Conservation (phyloP, 2,888 invertebrate genomes). For the Monochamus alternatus region DNA sequence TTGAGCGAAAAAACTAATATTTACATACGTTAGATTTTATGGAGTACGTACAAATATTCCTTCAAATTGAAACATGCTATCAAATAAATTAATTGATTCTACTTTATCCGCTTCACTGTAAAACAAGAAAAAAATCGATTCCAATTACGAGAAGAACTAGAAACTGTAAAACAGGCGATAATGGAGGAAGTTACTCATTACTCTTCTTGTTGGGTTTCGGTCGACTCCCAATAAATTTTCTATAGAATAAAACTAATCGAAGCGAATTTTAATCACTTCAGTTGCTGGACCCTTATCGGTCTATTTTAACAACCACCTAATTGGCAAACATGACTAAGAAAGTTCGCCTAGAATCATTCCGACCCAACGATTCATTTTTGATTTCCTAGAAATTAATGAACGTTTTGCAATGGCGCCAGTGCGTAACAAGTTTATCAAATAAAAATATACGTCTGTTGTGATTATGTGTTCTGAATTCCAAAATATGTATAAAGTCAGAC, state of each 20-base stretch:
- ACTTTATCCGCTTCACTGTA: no score
- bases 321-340: conserved; percentile 1
- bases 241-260: conserved; percentile 6
- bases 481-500: no score
- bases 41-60: no score
- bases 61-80: no score
- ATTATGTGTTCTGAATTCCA: no score
- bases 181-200: background rate
- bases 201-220: background rate
- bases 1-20: no score
- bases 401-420: no score
- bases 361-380: background rate
- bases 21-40: no score
- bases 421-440: no score
- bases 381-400: background rate
- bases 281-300: background rate
- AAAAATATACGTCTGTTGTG: no score
- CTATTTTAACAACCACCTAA: conserved; percentile 1
- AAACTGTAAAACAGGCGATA: background rate
- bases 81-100: no score
- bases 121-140: no score
- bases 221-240: background rate
- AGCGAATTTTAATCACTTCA: background rate
- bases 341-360: background rate
- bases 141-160: background rate